Evolutionary conservation across 2,888 invertebrate genomes (phyloP).

Genomic region (Habroteleia sp.): DNA sequence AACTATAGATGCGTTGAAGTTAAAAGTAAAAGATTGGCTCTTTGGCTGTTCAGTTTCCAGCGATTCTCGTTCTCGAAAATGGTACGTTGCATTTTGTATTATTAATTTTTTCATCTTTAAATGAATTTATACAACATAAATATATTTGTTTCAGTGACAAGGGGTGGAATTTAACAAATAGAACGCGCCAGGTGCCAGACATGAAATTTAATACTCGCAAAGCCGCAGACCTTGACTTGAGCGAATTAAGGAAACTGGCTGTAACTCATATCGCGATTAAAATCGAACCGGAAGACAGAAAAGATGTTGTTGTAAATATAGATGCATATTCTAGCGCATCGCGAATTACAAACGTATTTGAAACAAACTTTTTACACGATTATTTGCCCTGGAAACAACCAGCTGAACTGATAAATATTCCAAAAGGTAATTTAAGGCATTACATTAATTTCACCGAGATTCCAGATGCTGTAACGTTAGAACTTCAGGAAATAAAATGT

Average conservation of each 20-base stretch:
- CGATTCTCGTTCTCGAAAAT: slow-evolving; percentile 83
- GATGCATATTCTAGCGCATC: slow-evolving; percentile 56
- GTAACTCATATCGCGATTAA: slow-evolving; percentile 88
- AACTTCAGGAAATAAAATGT: slow-evolving; percentile 69
- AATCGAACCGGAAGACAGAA: slow-evolving; percentile 82
- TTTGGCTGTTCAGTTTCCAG: slow-evolving; percentile 87
- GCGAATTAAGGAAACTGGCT: slow-evolving; percentile 82
- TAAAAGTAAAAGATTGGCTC: slow-evolving; percentile 88
- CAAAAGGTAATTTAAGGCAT: slow-evolving; percentile 68
- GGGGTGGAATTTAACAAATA: slow-evolving; percentile 84
- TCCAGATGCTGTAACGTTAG: slow-evolving; percentile 69
- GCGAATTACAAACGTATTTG: slow-evolving; percentile 52
- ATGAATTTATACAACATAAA: too few relatives aligned
- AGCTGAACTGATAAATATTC: slow-evolving; percentile 51
- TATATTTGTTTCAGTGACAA: slow-evolving; percentile 82
- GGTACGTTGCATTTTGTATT: slow-evolving; percentile 82
- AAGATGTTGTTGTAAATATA: slow-evolving; percentile 62
- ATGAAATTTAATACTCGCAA: slow-evolving; percentile 80
- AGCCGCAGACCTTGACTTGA: slow-evolving; percentile 83
- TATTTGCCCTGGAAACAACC: slow-evolving; percentile 63
- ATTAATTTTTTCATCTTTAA: neutral
- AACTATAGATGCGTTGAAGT: slow-evolving; percentile 86
- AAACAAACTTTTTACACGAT: slow-evolving; percentile 32
- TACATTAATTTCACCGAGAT: slow-evolving; percentile 67
- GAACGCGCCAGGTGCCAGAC: slow-evolving; percentile 83